Percentiles rank a stretch among this genome's conserved stretches.
Conservation (phyloP, 2,888 invertebrate species). For the Volucella zonaria region DNA sequence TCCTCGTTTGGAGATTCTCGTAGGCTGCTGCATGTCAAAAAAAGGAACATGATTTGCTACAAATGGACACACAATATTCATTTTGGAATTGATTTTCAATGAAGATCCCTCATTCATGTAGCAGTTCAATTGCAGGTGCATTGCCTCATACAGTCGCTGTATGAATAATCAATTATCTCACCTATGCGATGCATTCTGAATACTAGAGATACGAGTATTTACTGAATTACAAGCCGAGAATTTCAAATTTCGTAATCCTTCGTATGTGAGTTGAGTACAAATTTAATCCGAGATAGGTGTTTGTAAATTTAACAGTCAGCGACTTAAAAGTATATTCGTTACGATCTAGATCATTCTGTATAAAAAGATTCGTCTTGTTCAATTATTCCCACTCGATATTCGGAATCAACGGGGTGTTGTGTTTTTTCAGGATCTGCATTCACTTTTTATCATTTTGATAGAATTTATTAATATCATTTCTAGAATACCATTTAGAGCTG, state of each 20-base stretch:
- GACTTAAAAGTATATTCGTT: background rate
- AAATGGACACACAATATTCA: conserved; percentile 4
- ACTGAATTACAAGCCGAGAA: conserved; percentile 23
- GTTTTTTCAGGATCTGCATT: no score
- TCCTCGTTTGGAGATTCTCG: conserved; percentile 14
- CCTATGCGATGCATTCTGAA: conserved; percentile 26
- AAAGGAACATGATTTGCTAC: background rate
- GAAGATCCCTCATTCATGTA: conserved; percentile 31
- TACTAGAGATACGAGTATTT: conserved; percentile 33
- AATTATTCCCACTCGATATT: no score
- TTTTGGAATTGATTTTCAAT: conserved; percentile 43
- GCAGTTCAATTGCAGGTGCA: conserved; percentile 33
- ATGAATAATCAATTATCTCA: conserved; percentile 54
- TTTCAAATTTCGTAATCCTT: conserved; percentile 6
- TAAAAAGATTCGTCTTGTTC: no score
- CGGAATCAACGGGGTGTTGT: no score
- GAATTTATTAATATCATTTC: no score
- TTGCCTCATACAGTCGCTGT: conserved; percentile 32
- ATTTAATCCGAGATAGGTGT: no score
- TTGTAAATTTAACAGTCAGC: background rate
- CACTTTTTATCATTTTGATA: no score
- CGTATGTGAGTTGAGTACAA: background rate
- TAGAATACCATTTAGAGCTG: no score
- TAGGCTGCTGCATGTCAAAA: conserved; percentile 1
- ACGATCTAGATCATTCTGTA: no score